Conservation (phyloP, 2,113 vertebrate genomes). For the Bagarius yarrelli region DNA sequence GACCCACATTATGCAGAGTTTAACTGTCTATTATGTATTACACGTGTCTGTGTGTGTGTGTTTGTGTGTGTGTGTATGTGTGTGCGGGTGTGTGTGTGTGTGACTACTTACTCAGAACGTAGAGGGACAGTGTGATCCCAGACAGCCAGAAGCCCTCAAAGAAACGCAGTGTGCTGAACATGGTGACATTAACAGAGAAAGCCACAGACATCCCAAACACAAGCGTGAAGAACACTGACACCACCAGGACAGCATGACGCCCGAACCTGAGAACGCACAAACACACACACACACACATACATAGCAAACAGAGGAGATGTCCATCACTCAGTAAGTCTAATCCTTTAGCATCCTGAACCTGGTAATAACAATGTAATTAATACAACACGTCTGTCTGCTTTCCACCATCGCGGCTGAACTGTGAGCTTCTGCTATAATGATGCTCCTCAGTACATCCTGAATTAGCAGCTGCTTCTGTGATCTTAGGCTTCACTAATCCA, state of each 20-base stretch:
- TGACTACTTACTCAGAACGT: constrained; percentile 85
- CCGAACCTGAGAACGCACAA: constrained; percentile 77
- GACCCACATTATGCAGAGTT: neutral
- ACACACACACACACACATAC: constrained; percentile 6
- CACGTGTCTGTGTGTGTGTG: neutral
- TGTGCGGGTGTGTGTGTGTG: neutral
- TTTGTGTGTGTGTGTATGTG: neutral
- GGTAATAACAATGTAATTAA: too few species aligned
- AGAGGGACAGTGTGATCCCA: constrained; percentile 89
- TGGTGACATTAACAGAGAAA: constrained; percentile 91
- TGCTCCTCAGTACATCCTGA: too few species aligned
- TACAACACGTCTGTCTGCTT: too few species aligned
- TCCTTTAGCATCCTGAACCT: neutral
- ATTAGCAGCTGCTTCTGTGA: too few species aligned
- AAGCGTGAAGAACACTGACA: constrained; percentile 88
- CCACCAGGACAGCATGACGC: constrained; percentile 85
- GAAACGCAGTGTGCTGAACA: constrained; percentile 98
- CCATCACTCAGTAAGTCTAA: neutral
- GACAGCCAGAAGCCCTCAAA: constrained; percentile 97
- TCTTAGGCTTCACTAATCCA: too few species aligned
- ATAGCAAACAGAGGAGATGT: neutral
- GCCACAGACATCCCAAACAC: constrained; percentile 92
- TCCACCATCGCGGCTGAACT: too few species aligned
- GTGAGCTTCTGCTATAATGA: too few species aligned
- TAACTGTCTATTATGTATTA: neutral